These are phyloP conservation scores for Chelonoidis abingdonii DNA, from an alignment of 2,113 vertebrate genomes.

Conservation along the genomic window DNA sequence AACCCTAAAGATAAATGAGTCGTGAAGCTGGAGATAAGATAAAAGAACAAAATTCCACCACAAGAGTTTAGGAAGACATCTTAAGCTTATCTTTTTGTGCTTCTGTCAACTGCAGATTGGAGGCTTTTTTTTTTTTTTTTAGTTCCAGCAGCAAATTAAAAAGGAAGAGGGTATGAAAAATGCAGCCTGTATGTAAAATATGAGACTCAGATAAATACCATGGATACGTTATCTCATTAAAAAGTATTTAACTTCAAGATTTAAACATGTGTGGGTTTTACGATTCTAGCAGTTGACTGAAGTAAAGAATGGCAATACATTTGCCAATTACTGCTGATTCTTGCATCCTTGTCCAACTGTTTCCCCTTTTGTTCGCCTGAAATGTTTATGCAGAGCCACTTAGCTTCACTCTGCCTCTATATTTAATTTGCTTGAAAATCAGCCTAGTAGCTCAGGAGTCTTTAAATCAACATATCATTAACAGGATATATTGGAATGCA, in stretches of 20 bases:
- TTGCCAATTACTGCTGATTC: slow-evolving; percentile 11
- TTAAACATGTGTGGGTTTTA: neutral
- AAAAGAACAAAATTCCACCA: neutral
- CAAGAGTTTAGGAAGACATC: neutral
- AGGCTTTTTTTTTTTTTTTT: neutral
- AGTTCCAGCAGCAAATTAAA: neutral
- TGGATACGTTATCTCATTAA: neutral
- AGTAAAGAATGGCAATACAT: neutral
- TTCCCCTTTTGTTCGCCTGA: neutral
- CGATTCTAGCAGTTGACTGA: neutral
- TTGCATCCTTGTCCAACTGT: neutral
- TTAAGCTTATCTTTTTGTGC: neutral
- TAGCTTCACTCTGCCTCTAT: neutral
- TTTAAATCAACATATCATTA: neutral
- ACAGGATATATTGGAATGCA: neutral
- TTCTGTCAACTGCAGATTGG: neutral
- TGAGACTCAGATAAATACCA: slow-evolving; percentile 21
- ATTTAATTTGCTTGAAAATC: slow-evolving; percentile 37
- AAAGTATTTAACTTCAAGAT: slow-evolving; percentile 35
- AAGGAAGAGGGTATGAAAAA: neutral
- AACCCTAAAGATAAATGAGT: neutral
- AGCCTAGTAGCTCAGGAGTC: neutral
- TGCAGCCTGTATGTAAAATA: slow-evolving; percentile 32
- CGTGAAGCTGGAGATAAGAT: slow-evolving; percentile 41
- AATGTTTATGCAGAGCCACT: neutral